Percentiles rank a stretch among this genome's conserved stretches.
Conservation (phyloP, 2,113 vertebrate genomes). For the Mormyrus iriodes region DNA sequence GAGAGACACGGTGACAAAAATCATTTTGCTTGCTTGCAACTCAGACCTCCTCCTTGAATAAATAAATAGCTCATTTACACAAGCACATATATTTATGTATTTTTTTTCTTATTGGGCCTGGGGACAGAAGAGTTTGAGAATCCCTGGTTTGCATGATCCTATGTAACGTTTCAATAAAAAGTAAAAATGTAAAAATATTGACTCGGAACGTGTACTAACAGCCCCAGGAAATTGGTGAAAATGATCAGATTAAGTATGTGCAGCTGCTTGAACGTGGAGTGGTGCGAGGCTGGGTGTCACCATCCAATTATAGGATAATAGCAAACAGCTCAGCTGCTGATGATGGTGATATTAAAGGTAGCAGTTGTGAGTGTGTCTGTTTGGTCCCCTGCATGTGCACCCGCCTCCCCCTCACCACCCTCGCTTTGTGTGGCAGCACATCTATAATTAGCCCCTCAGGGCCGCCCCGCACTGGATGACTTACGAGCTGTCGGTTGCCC, state of each 20-base stretch:
- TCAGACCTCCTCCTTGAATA: background rate
- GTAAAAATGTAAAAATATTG: background rate
- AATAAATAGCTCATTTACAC: background rate
- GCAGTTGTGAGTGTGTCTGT: background rate
- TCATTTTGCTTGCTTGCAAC: background rate
- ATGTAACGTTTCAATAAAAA: background rate
- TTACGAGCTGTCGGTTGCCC: background rate
- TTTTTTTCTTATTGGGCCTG: background rate
- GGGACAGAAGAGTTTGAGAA: background rate
- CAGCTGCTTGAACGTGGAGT: background rate
- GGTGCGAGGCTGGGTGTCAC: background rate
- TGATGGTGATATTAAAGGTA: background rate
- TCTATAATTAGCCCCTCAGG: conserved; percentile 17
- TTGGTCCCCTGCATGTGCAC: background rate
- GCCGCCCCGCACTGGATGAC: background rate
- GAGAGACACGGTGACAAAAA: background rate
- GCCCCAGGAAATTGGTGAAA: background rate
- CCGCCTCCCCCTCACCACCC: background rate
- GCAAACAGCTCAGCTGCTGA: background rate
- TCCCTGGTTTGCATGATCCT: background rate
- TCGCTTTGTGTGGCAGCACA: background rate
- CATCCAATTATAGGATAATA: background rate
- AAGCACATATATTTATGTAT: background rate
- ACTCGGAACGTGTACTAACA: background rate
- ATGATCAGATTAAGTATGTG: background rate